phyloP scores from a whole-genome alignment of 2,113 vertebrate species.

The Halichoeres trimaculatus region DNA sequence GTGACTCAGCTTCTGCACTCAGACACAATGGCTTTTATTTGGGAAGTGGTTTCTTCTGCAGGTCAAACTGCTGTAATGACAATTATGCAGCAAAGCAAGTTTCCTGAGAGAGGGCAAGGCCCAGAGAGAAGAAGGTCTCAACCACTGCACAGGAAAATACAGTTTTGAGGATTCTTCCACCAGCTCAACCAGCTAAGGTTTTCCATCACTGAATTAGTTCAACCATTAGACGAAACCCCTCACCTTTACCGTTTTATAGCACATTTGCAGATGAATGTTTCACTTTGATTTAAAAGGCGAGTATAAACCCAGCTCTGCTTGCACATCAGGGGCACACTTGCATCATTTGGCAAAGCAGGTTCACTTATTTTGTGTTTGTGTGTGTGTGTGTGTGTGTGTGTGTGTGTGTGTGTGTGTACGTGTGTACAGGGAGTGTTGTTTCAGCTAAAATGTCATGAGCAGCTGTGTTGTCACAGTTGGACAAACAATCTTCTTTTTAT shows the following conservation, averaged over 20 bases:
- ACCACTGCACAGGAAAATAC: not conserved
- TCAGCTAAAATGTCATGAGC: no score
- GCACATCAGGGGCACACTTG: no score
- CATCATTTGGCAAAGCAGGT: not conserved
- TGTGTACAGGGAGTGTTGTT: no score
- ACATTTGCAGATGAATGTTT: not conserved
- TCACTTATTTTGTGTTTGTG: not conserved
- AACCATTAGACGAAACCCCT: not conserved
- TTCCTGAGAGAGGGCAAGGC: conserved; percentile 11
- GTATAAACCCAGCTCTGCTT: not conserved
- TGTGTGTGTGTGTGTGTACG: no score
- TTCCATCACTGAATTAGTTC: no score
- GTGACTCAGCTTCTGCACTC: conserved; percentile 11
- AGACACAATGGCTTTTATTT: not conserved
- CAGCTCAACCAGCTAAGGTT: no score
- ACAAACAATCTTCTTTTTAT: no score
- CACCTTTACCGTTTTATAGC: not conserved
- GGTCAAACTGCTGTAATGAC: not conserved
- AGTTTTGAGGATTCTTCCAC: no score
- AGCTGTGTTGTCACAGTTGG: no score
- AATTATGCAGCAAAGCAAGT: conserved; percentile 11
- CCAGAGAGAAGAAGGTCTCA: not conserved
- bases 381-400: no score
- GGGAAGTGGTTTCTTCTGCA: not conserved
- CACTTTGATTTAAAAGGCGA: not conserved